A percentile compares a stretch with the other conserved stretches of the same genome.
phyloP scores from a whole-genome alignment of 2,888 invertebrate species.

The Lissonota sp. region DNA sequence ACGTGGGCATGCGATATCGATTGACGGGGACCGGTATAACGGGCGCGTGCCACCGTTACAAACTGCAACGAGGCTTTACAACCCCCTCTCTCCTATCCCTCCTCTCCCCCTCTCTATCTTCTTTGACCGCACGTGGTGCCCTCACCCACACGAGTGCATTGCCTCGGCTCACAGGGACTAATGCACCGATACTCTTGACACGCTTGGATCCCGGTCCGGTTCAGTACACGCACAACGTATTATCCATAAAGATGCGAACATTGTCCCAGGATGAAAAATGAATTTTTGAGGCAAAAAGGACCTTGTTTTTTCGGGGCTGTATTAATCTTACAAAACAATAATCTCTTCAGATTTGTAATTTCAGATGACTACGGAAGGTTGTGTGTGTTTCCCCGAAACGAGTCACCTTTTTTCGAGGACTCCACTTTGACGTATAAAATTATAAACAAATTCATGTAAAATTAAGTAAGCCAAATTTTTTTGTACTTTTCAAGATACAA shows the following conservation, averaged over 20 bases:
- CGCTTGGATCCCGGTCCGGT: conserved; percentile 33
- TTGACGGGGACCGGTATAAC: conserved; percentile 72
- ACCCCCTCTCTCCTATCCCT: conserved; percentile 48
- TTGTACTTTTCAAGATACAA: too few relatives aligned
- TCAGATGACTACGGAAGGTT: too few relatives aligned
- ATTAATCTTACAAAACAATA: too few relatives aligned
- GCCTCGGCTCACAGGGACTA: conserved; percentile 29
- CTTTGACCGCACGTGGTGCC: conserved; percentile 36
- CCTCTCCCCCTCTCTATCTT: conserved; percentile 10
- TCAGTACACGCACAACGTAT: conserved; percentile 13
- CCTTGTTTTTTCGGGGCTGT: not conserved
- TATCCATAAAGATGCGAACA: conserved; percentile 29
- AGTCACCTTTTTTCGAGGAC: too few relatives aligned
- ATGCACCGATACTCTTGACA: conserved; percentile 47
- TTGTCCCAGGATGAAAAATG: not conserved
- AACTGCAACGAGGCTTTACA: conserved; percentile 69
- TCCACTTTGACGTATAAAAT: too few relatives aligned
- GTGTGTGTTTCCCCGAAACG: too few relatives aligned
- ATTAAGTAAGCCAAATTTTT: too few relatives aligned
- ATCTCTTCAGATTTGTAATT: too few relatives aligned
- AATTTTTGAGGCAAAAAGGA: conserved; percentile 40
- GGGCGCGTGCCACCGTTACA: conserved; percentile 78
- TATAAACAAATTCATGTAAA: too few relatives aligned
- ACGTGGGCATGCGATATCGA: conserved; percentile 71
- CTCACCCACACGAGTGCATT: conserved; percentile 45